phyloP scores from a whole-genome alignment of 2,797 vertebrate genomes.

The Gobionotothen gibberifrons region DNA sequence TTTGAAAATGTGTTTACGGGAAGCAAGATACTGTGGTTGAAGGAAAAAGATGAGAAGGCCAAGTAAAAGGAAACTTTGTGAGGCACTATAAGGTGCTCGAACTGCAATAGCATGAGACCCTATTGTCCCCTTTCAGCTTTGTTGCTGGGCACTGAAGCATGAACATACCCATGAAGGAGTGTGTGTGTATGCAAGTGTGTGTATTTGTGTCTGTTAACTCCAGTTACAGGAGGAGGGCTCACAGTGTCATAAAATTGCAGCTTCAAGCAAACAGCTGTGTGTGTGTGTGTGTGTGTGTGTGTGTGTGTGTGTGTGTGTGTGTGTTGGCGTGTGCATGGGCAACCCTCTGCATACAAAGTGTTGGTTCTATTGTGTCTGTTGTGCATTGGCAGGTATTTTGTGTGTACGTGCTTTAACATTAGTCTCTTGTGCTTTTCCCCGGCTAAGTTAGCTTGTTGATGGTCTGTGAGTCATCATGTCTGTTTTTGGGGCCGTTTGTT shows the following conservation, averaged over 20 bases:
- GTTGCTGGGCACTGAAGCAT: conserved; percentile 78
- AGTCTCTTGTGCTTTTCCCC: conserved; percentile 4
- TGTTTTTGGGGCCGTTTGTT: conserved; percentile 62
- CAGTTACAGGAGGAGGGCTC: conserved; percentile 52
- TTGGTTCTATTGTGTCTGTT: background rate
- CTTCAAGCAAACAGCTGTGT: conserved; percentile 24
- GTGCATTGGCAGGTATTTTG: conserved; percentile 8
- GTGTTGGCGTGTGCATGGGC: conserved; percentile 33
- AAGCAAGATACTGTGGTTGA: conserved; percentile 12
- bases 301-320: conserved; percentile 40
- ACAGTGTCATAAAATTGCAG: conserved; percentile 44
- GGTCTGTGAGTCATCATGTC: conserved; percentile 61
- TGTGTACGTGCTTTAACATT: conserved; percentile 23
- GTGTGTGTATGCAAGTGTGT: conserved; percentile 36
- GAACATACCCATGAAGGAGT: conserved; percentile 66
- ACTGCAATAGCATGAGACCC: conserved; percentile 72
- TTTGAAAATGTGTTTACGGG: conserved; percentile 7
- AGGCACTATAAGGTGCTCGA: conserved; percentile 66
- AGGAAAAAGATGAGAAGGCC: conserved; percentile 39
- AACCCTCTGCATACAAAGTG: conserved; percentile 16
- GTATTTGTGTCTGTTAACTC: conserved; percentile 53
- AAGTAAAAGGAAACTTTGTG: conserved; percentile 59
- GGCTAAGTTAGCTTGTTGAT: conserved; percentile 35
- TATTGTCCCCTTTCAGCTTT: conserved; percentile 80
- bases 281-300: conserved; percentile 30